phyloP scores from a whole-genome alignment of 2,888 invertebrate genomes.

The Lochmaea crataegi region DNA sequence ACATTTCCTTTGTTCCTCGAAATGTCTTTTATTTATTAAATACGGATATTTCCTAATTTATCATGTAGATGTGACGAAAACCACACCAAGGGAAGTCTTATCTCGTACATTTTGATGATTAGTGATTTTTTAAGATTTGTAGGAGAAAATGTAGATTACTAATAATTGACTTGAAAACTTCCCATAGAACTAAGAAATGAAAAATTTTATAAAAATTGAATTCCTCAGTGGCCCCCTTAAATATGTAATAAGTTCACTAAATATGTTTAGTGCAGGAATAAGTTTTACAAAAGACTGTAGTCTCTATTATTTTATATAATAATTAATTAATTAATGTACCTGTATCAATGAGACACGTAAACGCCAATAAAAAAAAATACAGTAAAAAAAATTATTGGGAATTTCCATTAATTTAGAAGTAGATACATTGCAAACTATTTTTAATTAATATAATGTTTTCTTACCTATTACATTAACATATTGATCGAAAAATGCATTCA shows the following conservation, averaged over 20 bases:
- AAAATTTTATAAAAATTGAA: no score
- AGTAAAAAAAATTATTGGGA: no score
- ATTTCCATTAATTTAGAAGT: no score
- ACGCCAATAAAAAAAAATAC: neutral
- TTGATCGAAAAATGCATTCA: conserved; percentile 79
- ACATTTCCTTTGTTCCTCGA: conserved; percentile 32
- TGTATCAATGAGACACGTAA: neutral
- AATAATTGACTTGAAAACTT: neutral
- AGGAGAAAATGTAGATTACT: neutral
- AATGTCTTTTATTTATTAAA: conserved; percentile 6
- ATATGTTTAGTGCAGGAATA: no score
- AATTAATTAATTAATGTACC: no score
- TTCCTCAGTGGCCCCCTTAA: no score
- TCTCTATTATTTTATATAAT: no score
- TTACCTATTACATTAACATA: conserved; percentile 73
- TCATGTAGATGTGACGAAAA: conserved; percentile 13
- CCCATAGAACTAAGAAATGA: neutral
- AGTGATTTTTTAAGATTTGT: neutral
- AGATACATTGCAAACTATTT: neutral
- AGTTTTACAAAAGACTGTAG: no score
- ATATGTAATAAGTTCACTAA: no score
- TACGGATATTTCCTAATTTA: conserved; percentile 13
- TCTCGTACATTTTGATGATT: neutral
- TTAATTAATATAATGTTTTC: neutral
- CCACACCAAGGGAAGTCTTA: conserved; percentile 2